A percentile compares a stretch with the other conserved stretches of the same genome.
These are phyloP conservation scores for Drosophila setifemur DNA, from an alignment of 1,140 invertebrate species.

Conservation along the genomic window DNA sequence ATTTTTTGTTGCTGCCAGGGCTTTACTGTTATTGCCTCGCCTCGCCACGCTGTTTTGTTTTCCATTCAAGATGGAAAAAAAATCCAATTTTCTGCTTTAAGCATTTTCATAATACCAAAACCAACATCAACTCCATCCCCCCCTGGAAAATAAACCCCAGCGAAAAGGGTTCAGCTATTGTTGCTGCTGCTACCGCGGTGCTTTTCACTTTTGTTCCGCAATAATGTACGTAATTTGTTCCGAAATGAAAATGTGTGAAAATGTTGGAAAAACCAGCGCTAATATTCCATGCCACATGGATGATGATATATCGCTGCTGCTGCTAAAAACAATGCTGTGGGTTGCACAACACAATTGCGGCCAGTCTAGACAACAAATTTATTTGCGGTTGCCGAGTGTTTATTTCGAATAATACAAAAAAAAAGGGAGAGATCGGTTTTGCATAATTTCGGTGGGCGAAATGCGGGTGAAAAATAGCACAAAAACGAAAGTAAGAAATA, in stretches of 20 bases:
- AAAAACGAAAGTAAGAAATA: no score
- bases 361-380: slow-evolving; percentile 40
- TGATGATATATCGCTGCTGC: slow-evolving; percentile 55
- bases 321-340: slow-evolving; percentile 36
- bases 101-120: slow-evolving; percentile 63
- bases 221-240: slow-evolving; percentile 65
- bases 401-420: slow-evolving; percentile 5
- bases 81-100: slow-evolving; percentile 78
- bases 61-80: slow-evolving; percentile 67
- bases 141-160: background rate
- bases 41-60: slow-evolving; percentile 45
- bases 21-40: slow-evolving; percentile 67
- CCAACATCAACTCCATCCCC: slow-evolving; percentile 4
- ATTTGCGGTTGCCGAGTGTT: slow-evolving; percentile 11
- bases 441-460: background rate
- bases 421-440: background rate
- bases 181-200: slow-evolving; percentile 6
- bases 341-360: slow-evolving; percentile 35
- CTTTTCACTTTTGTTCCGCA: slow-evolving; percentile 36
- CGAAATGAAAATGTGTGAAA: slow-evolving; percentile 57
- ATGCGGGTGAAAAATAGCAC: no score
- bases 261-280: slow-evolving; percentile 51
- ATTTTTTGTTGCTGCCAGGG: slow-evolving; percentile 68
- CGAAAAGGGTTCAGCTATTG: slow-evolving; percentile 60
- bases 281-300: slow-evolving; percentile 50